These are phyloP conservation scores for Zingel zingel DNA, from an alignment of 2,113 vertebrate genomes.

Conservation along the genomic window DNA sequence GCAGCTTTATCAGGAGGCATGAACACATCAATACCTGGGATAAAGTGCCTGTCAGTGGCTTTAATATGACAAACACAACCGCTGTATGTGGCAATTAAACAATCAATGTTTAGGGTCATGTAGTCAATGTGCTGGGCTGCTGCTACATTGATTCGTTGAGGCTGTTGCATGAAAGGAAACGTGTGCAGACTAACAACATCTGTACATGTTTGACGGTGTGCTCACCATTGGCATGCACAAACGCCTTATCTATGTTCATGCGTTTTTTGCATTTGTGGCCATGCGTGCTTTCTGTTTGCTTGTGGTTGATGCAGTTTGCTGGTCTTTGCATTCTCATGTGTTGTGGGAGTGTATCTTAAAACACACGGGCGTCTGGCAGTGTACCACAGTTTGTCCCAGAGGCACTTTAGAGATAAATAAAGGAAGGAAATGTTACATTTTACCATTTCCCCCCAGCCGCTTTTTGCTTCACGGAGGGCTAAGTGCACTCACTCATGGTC, in stretches of 20 bases:
- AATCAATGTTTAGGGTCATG: constrained; percentile 44
- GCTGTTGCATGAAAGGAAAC: neutral
- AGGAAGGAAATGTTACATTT: constrained; percentile 20
- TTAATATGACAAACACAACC: constrained; percentile 46
- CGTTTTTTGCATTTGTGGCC: constrained; percentile 26
- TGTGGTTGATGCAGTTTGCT: constrained; percentile 23
- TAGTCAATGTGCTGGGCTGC: neutral
- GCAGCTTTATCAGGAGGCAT: constrained; percentile 42
- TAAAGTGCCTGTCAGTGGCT: constrained; percentile 39
- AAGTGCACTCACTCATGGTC: constrained; percentile 49
- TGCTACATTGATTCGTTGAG: constrained; percentile 25
- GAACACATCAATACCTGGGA: constrained; percentile 37
- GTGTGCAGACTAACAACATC: neutral
- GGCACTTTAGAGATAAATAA: constrained; percentile 46
- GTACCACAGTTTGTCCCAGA: constrained; percentile 11
- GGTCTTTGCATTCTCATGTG: constrained; percentile 8
- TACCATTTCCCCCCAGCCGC: neutral
- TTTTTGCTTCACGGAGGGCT: constrained; percentile 9
- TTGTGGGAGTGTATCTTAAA: constrained; percentile 10
- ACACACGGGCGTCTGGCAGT: constrained; percentile 19
- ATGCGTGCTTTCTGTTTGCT: constrained; percentile 25
- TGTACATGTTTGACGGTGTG: neutral
- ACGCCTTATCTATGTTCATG: constrained; percentile 3
- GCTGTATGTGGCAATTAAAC: constrained; percentile 7
- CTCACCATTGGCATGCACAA: neutral